Evolutionary conservation across 2,797 vertebrate genomes (phyloP).

Genomic region (Babyrousa celebensis): DNA sequence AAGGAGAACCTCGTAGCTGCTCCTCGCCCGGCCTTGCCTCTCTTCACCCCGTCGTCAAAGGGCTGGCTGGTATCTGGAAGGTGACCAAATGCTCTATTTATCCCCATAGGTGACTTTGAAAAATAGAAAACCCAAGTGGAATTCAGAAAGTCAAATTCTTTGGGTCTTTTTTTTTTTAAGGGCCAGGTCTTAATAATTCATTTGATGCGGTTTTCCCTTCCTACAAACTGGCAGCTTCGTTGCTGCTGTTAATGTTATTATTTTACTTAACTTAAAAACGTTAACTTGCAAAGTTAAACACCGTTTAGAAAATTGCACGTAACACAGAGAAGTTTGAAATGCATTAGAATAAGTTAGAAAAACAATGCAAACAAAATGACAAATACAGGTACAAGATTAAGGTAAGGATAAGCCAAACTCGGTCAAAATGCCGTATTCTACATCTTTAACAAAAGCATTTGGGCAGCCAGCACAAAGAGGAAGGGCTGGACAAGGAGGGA

Average conservation of each 20-base stretch:
- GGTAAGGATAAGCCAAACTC: neutral
- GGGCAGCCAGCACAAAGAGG: neutral
- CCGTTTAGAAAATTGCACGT: neutral
- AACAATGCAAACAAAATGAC: neutral
- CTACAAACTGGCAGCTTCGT: neutral
- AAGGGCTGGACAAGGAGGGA: neutral
- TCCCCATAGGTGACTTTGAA: neutral
- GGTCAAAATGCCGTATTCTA: rapidly evolving
- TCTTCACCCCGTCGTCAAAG: neutral
- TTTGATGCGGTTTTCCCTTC: neutral
- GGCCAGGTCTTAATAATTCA: neutral
- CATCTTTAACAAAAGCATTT: neutral
- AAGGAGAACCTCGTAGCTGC: neutral
- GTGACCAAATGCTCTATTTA: rapidly evolving
- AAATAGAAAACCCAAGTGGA: neutral
- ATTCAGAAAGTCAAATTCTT: slow-evolving; percentile 21
- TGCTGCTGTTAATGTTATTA: neutral
- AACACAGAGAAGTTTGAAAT: neutral
- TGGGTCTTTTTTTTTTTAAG: neutral
- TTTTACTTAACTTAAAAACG: neutral
- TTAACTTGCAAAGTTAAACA: neutral
- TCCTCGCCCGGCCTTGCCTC: neutral
- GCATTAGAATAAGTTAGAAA: neutral
- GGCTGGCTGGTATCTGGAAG: neutral
- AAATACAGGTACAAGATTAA: neutral